These are phyloP conservation scores for Xanthostigma xanthostigma DNA, from an alignment of 2,888 invertebrate genomes.

Conservation along the genomic window DNA sequence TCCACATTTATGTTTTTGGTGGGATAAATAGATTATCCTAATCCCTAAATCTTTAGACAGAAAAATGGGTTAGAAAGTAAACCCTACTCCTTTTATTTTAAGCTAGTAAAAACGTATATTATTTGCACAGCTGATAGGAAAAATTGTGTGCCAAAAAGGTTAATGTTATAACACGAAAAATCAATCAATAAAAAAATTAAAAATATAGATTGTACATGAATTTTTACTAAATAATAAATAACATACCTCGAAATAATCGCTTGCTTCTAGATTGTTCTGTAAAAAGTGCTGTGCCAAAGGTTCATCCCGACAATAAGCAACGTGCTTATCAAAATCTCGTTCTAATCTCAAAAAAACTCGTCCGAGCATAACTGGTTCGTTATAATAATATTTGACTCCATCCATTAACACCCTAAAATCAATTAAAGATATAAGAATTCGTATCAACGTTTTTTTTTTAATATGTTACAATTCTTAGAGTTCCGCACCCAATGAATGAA, in stretches of 20 bases:
- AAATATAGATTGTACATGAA: too few relatives aligned
- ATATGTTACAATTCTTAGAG: background rate
- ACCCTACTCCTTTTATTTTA: too few relatives aligned
- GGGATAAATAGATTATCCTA: too few relatives aligned
- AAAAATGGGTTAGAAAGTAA: too few relatives aligned
- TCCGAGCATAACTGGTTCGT: conserved; percentile 76
- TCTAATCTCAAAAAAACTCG: conserved; percentile 81
- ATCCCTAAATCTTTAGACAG: too few relatives aligned
- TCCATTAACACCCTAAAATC: conserved; percentile 68
- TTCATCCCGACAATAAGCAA: conserved; percentile 77
- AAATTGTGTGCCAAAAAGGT: too few relatives aligned
- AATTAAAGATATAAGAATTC: conserved; percentile 4
- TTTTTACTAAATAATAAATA: background rate
- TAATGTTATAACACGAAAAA: too few relatives aligned
- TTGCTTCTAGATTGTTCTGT: conserved; percentile 48
- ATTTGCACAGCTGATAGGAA: too few relatives aligned
- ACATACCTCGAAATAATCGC: conserved; percentile 70
- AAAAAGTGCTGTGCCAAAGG: conserved; percentile 70
- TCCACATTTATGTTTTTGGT: too few relatives aligned
- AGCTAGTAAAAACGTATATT: too few relatives aligned
- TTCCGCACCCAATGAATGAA: too few relatives aligned
- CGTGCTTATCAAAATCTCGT: conserved; percentile 88
- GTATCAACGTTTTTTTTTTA: background rate
- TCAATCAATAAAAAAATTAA: too few relatives aligned
- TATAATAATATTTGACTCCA: conserved; percentile 84